Evolutionary conservation across 2,888 invertebrate species (phyloP).

Genomic region (Leptopilina myrica): DNA sequence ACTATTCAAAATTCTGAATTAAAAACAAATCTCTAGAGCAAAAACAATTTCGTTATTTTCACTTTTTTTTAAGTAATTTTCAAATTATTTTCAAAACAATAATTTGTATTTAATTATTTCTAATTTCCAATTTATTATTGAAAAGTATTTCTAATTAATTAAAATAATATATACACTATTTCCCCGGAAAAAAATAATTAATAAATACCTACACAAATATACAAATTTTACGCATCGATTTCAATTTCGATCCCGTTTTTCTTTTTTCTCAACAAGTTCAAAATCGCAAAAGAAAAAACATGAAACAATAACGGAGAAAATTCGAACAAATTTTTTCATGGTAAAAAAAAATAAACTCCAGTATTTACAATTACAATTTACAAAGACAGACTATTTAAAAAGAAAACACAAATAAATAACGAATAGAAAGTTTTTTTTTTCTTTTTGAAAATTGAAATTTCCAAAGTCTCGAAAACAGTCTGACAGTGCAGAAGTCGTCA

Average conservation of each 20-base stretch:
- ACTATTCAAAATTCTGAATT: no score
- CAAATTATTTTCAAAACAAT: no score
- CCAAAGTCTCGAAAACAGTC: constrained; percentile 57
- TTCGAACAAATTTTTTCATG: background rate
- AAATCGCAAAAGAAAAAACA: background rate
- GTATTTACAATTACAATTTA: constrained; percentile 26
- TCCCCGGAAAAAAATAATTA: no score
- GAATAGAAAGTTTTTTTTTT: constrained; percentile 32
- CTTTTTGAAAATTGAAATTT: background rate
- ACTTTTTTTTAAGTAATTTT: background rate
- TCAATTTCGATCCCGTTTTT: no score
- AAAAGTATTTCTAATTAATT: no score
- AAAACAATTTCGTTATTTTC: background rate
- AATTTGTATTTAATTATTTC: no score
- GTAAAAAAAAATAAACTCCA: constrained; percentile 39
- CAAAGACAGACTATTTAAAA: constrained; percentile 41
- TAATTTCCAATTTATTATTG: no score
- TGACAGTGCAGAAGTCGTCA: constrained; percentile 63
- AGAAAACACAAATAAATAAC: constrained; percentile 32
- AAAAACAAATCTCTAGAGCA: no score
- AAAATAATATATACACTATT: no score
- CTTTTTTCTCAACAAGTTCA: no score
- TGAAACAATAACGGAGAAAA: constrained; percentile 12
- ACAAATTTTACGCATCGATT: no score
- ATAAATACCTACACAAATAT: no score